Conservation (phyloP, 2,113 vertebrate genomes). For the Elanoides forficatus region DNA sequence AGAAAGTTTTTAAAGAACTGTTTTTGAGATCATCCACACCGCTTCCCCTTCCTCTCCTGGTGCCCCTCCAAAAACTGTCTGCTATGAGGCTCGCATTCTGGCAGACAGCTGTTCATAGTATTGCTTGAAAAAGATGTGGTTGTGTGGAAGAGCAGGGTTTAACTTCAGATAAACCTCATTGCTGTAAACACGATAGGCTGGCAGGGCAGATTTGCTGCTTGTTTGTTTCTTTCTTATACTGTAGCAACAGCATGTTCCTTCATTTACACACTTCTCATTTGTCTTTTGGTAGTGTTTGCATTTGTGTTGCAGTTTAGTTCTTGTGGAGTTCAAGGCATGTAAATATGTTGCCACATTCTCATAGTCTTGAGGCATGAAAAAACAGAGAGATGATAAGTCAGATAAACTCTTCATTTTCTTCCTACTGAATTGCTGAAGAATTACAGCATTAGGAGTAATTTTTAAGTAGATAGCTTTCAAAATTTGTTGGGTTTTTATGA, state of each 20-base stretch:
- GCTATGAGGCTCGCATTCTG: neutral
- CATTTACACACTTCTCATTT: neutral
- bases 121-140: slow-evolving; percentile 22
- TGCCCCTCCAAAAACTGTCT: neutral
- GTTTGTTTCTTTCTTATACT: neutral
- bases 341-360: neutral
- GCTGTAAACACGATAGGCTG: neutral
- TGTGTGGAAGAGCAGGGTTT: neutral
- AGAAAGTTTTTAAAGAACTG: neutral
- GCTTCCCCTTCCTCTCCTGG: slow-evolving; percentile 31
- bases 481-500: neutral
- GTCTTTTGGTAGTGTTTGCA: neutral
- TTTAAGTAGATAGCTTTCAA: neutral
- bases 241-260: neutral
- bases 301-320: neutral
- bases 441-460: neutral
- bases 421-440: neutral
- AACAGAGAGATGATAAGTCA: neutral
- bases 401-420: neutral
- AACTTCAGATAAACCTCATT: neutral
- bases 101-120: neutral
- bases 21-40: neutral
- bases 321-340: neutral
- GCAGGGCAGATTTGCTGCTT: neutral
- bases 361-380: neutral